phyloP scores from a whole-genome alignment of 2,797 vertebrate species.

The Falco cherrug region DNA sequence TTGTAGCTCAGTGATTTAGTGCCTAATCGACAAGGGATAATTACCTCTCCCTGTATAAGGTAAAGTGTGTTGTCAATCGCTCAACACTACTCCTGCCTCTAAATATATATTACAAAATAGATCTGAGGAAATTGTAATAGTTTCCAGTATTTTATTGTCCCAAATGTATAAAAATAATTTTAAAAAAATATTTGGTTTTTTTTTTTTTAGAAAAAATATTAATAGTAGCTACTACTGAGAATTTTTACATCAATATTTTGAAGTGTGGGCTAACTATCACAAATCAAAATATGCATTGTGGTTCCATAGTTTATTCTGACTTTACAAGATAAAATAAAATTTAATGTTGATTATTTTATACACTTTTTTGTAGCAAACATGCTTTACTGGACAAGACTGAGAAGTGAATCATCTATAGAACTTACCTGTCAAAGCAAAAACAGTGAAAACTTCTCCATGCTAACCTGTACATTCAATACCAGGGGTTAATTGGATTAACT shows the following conservation, averaged over 20 bases:
- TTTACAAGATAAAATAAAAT: not conserved
- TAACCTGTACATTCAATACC: not conserved
- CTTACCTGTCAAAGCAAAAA: not conserved
- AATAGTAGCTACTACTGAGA: not conserved
- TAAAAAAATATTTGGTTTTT: not conserved
- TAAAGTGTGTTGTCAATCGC: not conserved
- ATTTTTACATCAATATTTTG: not conserved
- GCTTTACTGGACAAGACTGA: not conserved
- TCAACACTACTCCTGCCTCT: not conserved
- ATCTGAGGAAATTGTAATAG: not conserved
- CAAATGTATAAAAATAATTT: not conserved
- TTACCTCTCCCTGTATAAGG: not conserved
- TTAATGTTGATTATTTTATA: not conserved
- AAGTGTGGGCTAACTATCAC: not conserved
- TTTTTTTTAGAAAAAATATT: not conserved
- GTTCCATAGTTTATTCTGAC: not conserved
- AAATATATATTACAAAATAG: not conserved
- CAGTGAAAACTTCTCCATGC: not conserved
- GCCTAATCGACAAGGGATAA: constrained; percentile 33
- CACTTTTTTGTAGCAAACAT: not conserved
- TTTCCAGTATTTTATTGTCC: not conserved
- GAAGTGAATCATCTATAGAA: not conserved
- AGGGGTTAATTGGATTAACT: not conserved
- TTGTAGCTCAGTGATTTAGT: constrained; percentile 30
- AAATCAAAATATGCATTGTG: not conserved